These are phyloP conservation scores for Junonia oenone DNA, from an alignment of 2,888 invertebrate species.

Conservation along the genomic window DNA sequence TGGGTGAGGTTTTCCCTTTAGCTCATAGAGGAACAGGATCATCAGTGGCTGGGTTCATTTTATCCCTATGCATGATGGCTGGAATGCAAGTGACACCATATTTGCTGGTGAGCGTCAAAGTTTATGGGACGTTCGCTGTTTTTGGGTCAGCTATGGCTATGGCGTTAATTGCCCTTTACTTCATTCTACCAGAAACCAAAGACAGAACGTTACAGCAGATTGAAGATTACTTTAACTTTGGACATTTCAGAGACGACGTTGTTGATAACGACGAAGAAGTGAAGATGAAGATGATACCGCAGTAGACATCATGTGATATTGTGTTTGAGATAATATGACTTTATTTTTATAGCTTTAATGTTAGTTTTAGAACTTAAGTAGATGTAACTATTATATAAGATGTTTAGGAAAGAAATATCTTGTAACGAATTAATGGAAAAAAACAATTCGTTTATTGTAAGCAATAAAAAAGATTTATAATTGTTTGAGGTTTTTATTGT, in stretches of 20 bases:
- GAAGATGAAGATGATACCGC: conserved; percentile 33
- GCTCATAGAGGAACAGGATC: conserved; percentile 49
- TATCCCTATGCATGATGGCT: conserved; percentile 41
- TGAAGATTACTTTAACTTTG: conserved; percentile 41
- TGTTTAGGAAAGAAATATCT: too few relatives aligned
- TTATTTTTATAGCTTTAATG: background rate
- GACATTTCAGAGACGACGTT: conserved; percentile 35
- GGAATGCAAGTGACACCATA: conserved; percentile 46
- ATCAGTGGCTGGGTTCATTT: conserved; percentile 37
- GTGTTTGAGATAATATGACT: background rate
- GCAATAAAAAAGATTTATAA: background rate
- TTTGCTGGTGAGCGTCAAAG: conserved; percentile 40
- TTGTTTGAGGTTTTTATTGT: background rate
- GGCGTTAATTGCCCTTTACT: conserved; percentile 32
- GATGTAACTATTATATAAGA: too few relatives aligned
- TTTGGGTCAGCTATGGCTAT: conserved; percentile 40
- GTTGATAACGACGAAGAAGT: conserved; percentile 34
- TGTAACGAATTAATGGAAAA: too few relatives aligned
- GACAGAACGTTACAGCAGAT: conserved; percentile 42
- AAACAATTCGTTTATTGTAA: background rate
- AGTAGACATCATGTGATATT: conserved; percentile 1
- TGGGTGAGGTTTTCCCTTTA: conserved; percentile 58
- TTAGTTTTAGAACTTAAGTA: background rate
- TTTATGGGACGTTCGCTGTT: conserved; percentile 53
- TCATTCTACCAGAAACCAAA: conserved; percentile 41